phyloP scores from a whole-genome alignment of 2,888 invertebrate genomes.

The Lepeophtheirus nordmannii region DNA sequence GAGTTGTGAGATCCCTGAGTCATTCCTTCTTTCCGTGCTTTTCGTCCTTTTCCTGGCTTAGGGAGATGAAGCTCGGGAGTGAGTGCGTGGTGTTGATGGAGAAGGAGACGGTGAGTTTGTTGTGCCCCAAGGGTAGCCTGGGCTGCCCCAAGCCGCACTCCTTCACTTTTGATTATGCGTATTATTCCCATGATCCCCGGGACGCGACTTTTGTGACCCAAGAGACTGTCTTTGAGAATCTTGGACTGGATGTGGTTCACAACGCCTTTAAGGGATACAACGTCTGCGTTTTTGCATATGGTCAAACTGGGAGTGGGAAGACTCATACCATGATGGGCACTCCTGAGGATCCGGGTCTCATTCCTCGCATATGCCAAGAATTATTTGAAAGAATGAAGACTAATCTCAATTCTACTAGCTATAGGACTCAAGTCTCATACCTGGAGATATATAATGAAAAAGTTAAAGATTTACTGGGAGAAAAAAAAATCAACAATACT shows the following conservation, averaged over 20 bases:
- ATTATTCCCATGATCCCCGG: constrained; percentile 59
- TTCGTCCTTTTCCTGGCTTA: constrained; percentile 32
- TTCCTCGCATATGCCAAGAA: constrained; percentile 68
- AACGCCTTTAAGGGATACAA: constrained; percentile 71
- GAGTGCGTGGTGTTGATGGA: constrained; percentile 71
- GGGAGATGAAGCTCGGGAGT: constrained; percentile 67
- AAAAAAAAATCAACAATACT: constrained; percentile 30
- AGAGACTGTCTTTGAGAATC: constrained; percentile 59
- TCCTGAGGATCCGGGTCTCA: constrained; percentile 45
- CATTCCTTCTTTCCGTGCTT: no score
- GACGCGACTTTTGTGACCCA: constrained; percentile 61
- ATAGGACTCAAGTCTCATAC: constrained; percentile 70
- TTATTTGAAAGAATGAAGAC: constrained; percentile 64
- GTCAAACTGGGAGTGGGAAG: constrained; percentile 79
- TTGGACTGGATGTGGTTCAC: constrained; percentile 60
- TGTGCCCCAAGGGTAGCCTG: constrained; percentile 34
- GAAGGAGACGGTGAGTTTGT: constrained; percentile 59
- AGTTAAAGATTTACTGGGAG: constrained; percentile 51
- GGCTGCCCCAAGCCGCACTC: constrained; percentile 35
- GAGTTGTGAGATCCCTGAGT: constrained; percentile 11
- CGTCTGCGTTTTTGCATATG: constrained; percentile 79
- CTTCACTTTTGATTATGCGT: constrained; percentile 76
- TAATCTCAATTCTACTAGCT: constrained; percentile 47
- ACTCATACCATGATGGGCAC: constrained; percentile 82
- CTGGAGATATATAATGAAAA: constrained; percentile 71